These are phyloP conservation scores for Lepidochitona cinerea DNA, from an alignment of 2,888 invertebrate genomes.

Conservation along the genomic window DNA sequence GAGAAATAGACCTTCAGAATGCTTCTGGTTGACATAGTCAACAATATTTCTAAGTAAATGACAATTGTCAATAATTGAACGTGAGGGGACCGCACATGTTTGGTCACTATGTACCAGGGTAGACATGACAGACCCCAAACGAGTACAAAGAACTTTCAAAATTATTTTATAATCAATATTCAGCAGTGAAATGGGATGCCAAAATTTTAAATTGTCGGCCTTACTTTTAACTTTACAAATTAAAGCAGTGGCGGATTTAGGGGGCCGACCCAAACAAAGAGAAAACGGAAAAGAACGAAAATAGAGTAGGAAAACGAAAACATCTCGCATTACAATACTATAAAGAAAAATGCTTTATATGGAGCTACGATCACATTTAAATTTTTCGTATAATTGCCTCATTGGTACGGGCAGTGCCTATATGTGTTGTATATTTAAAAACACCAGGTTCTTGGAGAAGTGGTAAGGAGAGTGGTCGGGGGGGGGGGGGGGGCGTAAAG, in stretches of 20 bases:
- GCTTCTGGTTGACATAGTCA: constrained; percentile 34
- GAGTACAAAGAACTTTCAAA: constrained; percentile 30
- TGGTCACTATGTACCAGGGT: constrained; percentile 29
- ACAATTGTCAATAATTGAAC: constrained; percentile 37
- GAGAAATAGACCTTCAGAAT: constrained; percentile 28
- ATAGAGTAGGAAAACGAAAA: no score
- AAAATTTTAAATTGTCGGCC: constrained; percentile 20
- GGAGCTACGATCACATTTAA: no score
- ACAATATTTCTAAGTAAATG: constrained; percentile 33
- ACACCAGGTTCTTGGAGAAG: no score
- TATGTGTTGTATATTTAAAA: no score
- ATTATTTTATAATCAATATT: constrained; percentile 40
- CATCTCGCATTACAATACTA: no score
- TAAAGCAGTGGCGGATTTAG: constrained; percentile 21
- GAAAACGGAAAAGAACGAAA: no score
- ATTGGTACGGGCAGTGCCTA: no score
- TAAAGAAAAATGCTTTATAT: no score
- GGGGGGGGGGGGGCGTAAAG: no score
- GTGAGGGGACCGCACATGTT: constrained; percentile 35
- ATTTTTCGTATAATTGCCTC: no score
- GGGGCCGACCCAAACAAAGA: no score
- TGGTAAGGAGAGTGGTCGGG: no score
- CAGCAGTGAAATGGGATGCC: constrained; percentile 20
- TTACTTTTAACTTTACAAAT: constrained; percentile 34
- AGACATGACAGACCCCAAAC: constrained; percentile 26